Evolutionary conservation across 1,140 invertebrate genomes (phyloP), one percentile per base, ranked within the genome.

Genomic region (Danaus melanippus): DNA sequence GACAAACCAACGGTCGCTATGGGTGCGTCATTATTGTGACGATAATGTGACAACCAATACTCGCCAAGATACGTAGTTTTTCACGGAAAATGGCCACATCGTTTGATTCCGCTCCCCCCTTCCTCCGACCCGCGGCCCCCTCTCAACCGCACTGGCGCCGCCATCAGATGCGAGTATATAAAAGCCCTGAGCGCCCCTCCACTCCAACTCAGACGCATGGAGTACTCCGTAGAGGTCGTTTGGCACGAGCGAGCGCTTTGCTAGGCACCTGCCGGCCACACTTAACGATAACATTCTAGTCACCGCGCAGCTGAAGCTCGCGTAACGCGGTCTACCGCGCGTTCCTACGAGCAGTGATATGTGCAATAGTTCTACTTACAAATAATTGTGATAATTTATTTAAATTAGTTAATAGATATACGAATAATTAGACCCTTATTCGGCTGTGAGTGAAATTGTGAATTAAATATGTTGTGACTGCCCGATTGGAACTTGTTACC

Each of bases 141-240:
- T 21, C 50, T 32, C 21, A 32, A 32, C 58, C 51, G 50, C 70
- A 47, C 62, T 60, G 63, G 53, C 70, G 74, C 70, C 74, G 76
- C 87, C 21, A 88, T 89, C 88, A 87, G 64, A 50, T 47, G 48
- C 59, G 62, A 71, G 40, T 66, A 71, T 89, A 89, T 90, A 90
- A 87, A 89, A 89, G 68, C 75, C 66, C 58, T 62, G 58, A 40
- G 66, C 79, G 74, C 87, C 82, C 81, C 80, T 65, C 83, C 74
- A 77, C 76, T 77, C 70, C 77, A 84, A 84, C 74, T 83, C 84
- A 88, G 79, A 85, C 86, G 84, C 86, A 88, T 88, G 87, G 87
- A 88, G 87, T 87, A 88, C 86, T 87, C 86, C 79, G 87, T 88
- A 86, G 87, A 88, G 87, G 86, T 88, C 76, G 87, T 88, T 88